These are phyloP conservation scores for Calephelis nemesis DNA, from an alignment of 1,140 invertebrate species.

Conservation along the genomic window DNA sequence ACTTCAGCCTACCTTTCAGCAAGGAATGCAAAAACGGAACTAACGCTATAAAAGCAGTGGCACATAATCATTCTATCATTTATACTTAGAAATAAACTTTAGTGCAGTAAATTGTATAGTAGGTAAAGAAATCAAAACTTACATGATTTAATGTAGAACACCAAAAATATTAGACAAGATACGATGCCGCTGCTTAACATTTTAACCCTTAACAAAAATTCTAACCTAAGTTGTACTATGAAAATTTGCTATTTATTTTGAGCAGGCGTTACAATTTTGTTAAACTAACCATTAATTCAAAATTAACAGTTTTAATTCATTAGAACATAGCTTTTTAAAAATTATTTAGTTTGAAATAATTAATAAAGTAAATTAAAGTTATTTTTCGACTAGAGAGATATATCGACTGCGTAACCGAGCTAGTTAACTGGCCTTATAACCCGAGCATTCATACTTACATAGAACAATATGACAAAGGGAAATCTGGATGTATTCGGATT, in stretches of 20 bases:
- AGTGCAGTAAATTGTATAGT: neutral
- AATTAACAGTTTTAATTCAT: neutral
- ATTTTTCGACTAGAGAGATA: slow-evolving; percentile 20
- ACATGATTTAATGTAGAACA: slow-evolving; percentile 26
- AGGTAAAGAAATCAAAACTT: slow-evolving; percentile 19
- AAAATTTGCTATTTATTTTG: slow-evolving; percentile 20
- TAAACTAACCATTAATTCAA: neutral
- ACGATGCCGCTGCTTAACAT: slow-evolving; percentile 7
- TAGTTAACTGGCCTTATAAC: slow-evolving; percentile 41
- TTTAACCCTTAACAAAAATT: slow-evolving; percentile 25
- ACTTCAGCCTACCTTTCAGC: too few species aligned
- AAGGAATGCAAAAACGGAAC: too few species aligned
- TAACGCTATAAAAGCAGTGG: too few species aligned
- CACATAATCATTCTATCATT: neutral
- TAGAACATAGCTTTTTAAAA: neutral
- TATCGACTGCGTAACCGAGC: slow-evolving; percentile 23
- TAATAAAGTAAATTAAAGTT: neutral
- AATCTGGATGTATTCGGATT: slow-evolving; percentile 56
- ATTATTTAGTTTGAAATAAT: neutral
- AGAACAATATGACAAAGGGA: slow-evolving; percentile 42
- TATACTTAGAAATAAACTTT: neutral
- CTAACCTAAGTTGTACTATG: neutral
- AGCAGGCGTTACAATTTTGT: slow-evolving; percentile 7
- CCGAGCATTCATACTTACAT: slow-evolving; percentile 33
- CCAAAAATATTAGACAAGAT: slow-evolving; percentile 22